phyloP scores from a whole-genome alignment of 1,140 invertebrate species.

The Heliothis virescens region DNA sequence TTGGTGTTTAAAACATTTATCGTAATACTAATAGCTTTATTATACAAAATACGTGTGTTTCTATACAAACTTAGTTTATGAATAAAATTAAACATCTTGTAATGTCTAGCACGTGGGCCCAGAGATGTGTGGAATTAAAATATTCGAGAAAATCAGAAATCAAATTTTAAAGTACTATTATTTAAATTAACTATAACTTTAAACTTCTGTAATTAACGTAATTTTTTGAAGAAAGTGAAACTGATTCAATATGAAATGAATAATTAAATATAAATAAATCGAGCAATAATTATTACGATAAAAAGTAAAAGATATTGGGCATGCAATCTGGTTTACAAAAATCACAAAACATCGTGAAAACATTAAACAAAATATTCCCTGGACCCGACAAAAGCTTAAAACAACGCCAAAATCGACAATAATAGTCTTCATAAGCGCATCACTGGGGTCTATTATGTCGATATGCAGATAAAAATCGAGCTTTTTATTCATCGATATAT shows the following conservation, averaged over 20 bases:
- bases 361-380: conserved; percentile 7
- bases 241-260: no score
- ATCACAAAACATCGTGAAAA: not conserved
- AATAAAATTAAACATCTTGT: conserved; percentile 40
- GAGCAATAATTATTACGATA: not conserved
- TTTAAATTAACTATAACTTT: no score
- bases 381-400: conserved; percentile 32
- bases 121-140: not conserved
- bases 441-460: conserved; percentile 22
- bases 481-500: conserved; percentile 6
- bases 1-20: conserved; percentile 17
- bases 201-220: no score
- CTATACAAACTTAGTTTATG: conserved; percentile 67
- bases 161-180: no score
- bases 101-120: conserved; percentile 35
- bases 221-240: no score
- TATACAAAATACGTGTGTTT: conserved; percentile 70
- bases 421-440: conserved; percentile 5
- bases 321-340: no score
- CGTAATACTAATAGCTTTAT: conserved; percentile 41
- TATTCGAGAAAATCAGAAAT: no score
- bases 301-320: no score
- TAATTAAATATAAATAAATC: not conserved
- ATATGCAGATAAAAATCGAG: conserved; percentile 22
- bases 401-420: conserved; percentile 21